phyloP scores from a whole-genome alignment of 2,113 vertebrate species.

The Addax nasomaculatus region DNA sequence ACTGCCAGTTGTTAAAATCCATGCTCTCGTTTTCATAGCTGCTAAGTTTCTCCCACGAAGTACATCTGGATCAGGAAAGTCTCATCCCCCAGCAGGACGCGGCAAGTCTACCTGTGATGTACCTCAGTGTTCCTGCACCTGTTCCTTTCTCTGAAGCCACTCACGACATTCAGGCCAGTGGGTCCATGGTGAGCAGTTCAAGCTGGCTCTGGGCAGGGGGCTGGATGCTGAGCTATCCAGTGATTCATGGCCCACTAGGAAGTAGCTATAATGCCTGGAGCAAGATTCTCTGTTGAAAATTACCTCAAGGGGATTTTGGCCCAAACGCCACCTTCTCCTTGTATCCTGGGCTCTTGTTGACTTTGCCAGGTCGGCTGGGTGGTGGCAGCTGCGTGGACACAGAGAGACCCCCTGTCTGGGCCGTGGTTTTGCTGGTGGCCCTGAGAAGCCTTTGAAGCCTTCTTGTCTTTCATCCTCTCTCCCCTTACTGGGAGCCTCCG shows the following conservation, averaged over 20 bases:
- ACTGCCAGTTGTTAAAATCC: not conserved
- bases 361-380: not conserved
- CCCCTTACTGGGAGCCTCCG: not conserved
- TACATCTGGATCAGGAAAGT: not conserved
- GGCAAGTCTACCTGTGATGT: not conserved
- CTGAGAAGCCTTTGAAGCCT: conserved; percentile 8
- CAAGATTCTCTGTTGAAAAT: not conserved
- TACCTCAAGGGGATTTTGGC: not conserved
- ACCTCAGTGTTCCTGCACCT: not conserved
- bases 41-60: not conserved
- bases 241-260: not conserved
- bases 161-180: not conserved
- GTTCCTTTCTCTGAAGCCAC: not conserved
- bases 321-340: not conserved
- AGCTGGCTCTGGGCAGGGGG: not conserved
- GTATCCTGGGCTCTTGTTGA: not conserved
- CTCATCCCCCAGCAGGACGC: not conserved
- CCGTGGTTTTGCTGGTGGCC: not conserved
- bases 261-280: not conserved
- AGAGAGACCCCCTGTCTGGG: not conserved
- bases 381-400: not conserved
- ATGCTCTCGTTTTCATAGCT: not conserved
- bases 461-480: not conserved
- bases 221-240: not conserved
- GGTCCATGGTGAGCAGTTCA: not conserved